Evolutionary conservation across 2,797 vertebrate species (phyloP).

Genomic region (Spheniscus humboldti): DNA sequence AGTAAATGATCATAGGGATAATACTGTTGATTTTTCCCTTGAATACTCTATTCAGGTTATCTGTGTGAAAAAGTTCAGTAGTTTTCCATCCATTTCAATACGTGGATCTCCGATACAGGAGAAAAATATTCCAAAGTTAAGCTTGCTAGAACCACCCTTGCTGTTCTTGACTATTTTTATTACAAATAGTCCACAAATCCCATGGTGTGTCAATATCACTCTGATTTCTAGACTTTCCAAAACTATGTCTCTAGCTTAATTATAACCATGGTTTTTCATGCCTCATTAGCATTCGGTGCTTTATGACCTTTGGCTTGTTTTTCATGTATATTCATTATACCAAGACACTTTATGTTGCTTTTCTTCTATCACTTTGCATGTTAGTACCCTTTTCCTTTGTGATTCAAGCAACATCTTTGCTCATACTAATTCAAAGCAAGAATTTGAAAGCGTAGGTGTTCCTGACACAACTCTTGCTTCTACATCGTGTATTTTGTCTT

Average conservation of each 20-base stretch:
- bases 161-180: not conserved
- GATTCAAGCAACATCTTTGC: not conserved
- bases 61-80: not conserved
- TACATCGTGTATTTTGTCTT: slow-evolving; percentile 9
- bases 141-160: not conserved
- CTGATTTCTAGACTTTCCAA: not conserved
- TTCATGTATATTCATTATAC: not conserved
- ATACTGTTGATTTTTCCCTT: not conserved
- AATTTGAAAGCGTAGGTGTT: not conserved
- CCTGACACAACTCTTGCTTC: not conserved
- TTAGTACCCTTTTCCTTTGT: not conserved
- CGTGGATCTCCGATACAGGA: not conserved
- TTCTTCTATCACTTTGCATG: not conserved
- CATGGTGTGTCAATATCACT: not conserved
- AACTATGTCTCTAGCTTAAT: not conserved
- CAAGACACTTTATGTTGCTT: not conserved
- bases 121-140: not conserved
- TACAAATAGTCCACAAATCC: not conserved
- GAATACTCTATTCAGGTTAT: not conserved
- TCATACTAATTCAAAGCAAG: not conserved
- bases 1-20: not conserved
- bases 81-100: not conserved
- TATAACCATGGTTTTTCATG: not conserved
- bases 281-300: not conserved
- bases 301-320: not conserved